Evolutionary conservation across 2,113 vertebrate species (phyloP).

Genomic region (Cavia porcellus): DNA sequence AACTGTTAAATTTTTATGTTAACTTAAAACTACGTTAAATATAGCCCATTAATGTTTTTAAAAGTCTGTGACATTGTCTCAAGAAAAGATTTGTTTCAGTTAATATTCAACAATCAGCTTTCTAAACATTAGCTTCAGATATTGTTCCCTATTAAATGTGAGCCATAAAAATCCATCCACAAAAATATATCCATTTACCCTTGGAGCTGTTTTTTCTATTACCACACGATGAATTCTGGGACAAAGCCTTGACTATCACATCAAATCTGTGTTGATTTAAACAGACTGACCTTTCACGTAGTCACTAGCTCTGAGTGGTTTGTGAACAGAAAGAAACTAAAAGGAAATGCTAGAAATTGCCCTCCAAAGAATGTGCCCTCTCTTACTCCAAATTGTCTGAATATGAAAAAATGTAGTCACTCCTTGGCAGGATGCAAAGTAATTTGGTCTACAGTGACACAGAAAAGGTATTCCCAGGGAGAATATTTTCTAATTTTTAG

Average conservation of each 20-base stretch:
- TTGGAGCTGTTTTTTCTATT: constrained; percentile 51
- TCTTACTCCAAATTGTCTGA: not conserved
- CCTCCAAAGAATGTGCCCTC: not conserved
- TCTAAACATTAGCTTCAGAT: not conserved
- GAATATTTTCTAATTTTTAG: constrained; percentile 20
- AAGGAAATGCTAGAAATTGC: constrained; percentile 6
- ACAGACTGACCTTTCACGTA: constrained; percentile 38
- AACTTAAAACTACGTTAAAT: not conserved
- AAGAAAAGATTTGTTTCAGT: not conserved
- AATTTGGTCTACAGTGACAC: not conserved
- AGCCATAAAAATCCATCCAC: not conserved
- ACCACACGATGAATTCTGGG: constrained; percentile 8
- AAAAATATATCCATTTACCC: constrained; percentile 27
- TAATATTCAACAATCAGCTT: not conserved
- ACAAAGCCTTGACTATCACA: not conserved
- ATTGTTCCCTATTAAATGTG: not conserved
- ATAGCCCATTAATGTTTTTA: not conserved
- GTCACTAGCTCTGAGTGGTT: not conserved
- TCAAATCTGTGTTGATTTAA: constrained; percentile 44
- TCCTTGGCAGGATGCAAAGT: not conserved
- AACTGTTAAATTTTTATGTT: not conserved
- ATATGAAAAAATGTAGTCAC: not conserved
- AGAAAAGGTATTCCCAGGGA: not conserved
- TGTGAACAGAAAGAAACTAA: not conserved
- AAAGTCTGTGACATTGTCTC: not conserved